Evolutionary conservation across 2,888 invertebrate genomes (phyloP), one percentile per base, ranked within the genome.

Genomic region (Netelia virgata): DNA sequence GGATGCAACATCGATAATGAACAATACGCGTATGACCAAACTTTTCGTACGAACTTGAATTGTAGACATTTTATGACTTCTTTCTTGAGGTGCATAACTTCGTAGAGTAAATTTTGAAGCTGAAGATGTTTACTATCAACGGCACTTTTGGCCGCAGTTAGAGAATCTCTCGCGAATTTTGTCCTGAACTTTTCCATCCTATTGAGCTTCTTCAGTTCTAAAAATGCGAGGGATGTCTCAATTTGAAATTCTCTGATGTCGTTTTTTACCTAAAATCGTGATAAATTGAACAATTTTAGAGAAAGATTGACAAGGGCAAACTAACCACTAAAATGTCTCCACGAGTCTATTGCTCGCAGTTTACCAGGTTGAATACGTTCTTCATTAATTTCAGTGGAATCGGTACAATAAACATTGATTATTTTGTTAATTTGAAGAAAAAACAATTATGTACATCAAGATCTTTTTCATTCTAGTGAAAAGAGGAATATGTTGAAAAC

Each of bases 51-150:
- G 92, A 93, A 96, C 96, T 98, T 98, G 92, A 98, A 99, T 91
- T 98, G 98, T 83, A 98, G 95, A 91, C 99, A 99, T 91, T 98
- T 98, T 20, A 97, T 96, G n/a, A 98, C 98, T 95, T 99, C 99
- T 89, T 98, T 98, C 88, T 98, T 97, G 20, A 99, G 94, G 94
- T 99, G 98, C 92, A 98, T 97, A 9, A 97, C 97, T 95, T 99
- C 99, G 93, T 99, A 99, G 5, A 98, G 94, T 72, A 99, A 95
- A 94, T 99, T 99, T 94, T 99, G 98, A 76, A 98, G 94, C 89
- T 98, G 97, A 72, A 99, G 94, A 92, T 98, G 97, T 88, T 97
- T 97, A 76, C 97, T 97, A 91, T 99, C 99, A 0, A 98, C 98
- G 88, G 97, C 96, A 90, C 97, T 96, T 92, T 98, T 98, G 87